Base-by-base conservation (phyloP, 2,113 vertebrate species). In the Trinectes maculatus region DNA sequence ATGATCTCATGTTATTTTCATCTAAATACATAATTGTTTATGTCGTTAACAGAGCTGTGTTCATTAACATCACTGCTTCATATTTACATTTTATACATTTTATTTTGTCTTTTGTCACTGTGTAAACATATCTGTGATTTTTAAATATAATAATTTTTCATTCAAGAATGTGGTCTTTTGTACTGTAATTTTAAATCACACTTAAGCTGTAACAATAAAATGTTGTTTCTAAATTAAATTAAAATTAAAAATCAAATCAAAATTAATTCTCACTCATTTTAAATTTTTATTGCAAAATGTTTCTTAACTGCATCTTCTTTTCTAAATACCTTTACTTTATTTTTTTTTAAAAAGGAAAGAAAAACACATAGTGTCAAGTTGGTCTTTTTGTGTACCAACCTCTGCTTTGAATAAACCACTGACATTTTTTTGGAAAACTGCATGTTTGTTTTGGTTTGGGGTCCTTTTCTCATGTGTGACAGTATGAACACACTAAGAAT, bases 41-140 rank as follows among this genome's bases (percentile, higher is more conserved):
- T 37, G 21, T 48, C 6, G 46, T 54, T 25, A 19, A 53, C 46
- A 48, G n/a, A 52, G 18, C n/a, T 31, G 15, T 37, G 59, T 40
- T 47, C 6, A 48, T 68, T 49, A 63, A 69, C 11, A 8, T 46
- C 19, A 26, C 24, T 48, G 51, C 28, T 56, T n/a, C n/a, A n/a
- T n/a, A n/a, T n/a, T n/a, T n/a, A n/a, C n/a, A n/a, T n/a, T n/a
- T 58, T 36, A 26, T 22, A 22, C 12, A 3, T 48, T 64, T 43
- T 2, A 29, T 53, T 48, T 4, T 48, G 46, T 64, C n/a, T 51
- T 57, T 40, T 53, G n/a, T 51, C 24, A n/a, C 52, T 73, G 69
- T 74, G 53, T 28, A 58, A 54, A 10, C 34, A 11, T 0, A n/a
- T 33, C 47, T 44, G 39, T 0, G 0, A 10, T 53, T 37, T 73